Evolutionary conservation across 1,140 invertebrate genomes (phyloP), one percentile per base, ranked within the genome.

Genomic region (Lepidurus arcticus): DNA sequence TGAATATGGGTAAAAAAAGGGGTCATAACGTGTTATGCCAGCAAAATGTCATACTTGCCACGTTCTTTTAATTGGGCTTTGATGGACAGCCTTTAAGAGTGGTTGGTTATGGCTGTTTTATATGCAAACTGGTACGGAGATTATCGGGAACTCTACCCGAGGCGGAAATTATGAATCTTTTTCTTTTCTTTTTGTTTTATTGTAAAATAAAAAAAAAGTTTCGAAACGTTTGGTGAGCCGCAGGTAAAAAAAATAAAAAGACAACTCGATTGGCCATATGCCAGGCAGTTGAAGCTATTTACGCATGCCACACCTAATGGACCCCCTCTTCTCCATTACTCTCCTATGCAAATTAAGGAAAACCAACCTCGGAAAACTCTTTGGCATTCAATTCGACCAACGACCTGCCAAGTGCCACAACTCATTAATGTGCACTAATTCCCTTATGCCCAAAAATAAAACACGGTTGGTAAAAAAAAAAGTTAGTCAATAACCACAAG

Each of bases 371-470:
- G 53, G 53, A 7, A 9, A 16, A 65, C 53, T 65, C 53, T 65
- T 65, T 65, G 16, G 53, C 53, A 65, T 65, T 65, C 53, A 65
- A 65, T 65, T 65, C 53, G 53, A 65, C 53, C 53, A 65, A 65
- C 53, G 53, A 65, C 53, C 53, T 65, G 53, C 53, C 53, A 65
- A 65, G 53, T 65, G 53, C 53, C 53, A 65, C 53, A 65, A 65
- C 53, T 65, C 53, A 65, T 65, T 65, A 65, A 65, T 65, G 53
- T 65, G 53, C 53, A 65, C 53, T 65, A 65, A 65, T 65, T 65
- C 53, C 53, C 21, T 13, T 65, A 13, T 65, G 53, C 53, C 53
- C 53, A 47, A 47, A 47, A 47, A 16, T 10, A 47, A 47, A 16
- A 47, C 10, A 65, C 53, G 13, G 53, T 13, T 13, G 53, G 53